A percentile compares a stretch with the other conserved stretches of the same genome.
These are phyloP conservation scores for Fringilla coelebs DNA, from an alignment of 2,797 vertebrate species.

Conservation along the genomic window DNA sequence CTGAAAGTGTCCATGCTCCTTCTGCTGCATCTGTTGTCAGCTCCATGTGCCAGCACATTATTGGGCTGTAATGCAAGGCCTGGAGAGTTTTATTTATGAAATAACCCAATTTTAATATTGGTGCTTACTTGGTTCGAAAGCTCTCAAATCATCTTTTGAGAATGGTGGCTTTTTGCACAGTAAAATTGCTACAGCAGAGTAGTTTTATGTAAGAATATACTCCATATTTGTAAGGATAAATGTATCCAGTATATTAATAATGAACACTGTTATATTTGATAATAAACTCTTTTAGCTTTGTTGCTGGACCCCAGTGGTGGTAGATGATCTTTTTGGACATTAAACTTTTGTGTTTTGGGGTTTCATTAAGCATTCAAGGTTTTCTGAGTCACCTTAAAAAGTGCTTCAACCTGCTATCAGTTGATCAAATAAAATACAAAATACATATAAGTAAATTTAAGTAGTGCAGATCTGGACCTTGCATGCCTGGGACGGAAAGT, in stretches of 20 bases:
- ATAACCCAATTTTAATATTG: fast-evolving
- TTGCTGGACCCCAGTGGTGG: neutral
- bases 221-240: neutral
- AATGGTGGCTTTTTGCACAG: neutral
- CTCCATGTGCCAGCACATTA: neutral
- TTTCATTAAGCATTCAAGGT: neutral
- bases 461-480: neutral
- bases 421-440: neutral
- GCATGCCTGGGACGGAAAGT: neutral
- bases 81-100: neutral
- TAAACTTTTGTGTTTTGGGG: neutral
- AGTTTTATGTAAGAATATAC: neutral
- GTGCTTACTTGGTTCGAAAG: neutral
- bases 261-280: neutral
- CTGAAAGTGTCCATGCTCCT: neutral
- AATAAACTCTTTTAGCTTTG: neutral
- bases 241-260: neutral
- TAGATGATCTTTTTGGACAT: neutral
- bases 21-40: neutral
- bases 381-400: neutral
- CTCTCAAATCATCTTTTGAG: neutral
- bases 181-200: neutral
- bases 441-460: neutral
- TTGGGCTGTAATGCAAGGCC: neutral
- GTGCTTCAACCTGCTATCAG: neutral